A percentile compares a stretch with the other conserved stretches of the same genome.
Conservation (phyloP, 2,113 vertebrate genomes). For the Pygoscelis antarcticus region DNA sequence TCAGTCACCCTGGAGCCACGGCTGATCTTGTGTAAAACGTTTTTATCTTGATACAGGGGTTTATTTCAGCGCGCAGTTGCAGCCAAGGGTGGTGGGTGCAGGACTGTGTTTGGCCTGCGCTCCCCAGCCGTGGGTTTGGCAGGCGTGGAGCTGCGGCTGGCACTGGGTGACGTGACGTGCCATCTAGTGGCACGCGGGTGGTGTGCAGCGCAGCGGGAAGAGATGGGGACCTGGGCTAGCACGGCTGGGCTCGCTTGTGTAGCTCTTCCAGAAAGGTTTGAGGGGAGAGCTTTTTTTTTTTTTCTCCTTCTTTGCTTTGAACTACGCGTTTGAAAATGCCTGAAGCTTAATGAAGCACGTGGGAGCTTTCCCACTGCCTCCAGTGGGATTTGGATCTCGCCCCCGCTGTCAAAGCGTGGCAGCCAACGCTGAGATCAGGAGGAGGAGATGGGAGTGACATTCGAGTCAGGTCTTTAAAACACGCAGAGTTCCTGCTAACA, state of each 20-base stretch:
- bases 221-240: neutral
- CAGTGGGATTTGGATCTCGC: neutral
- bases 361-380: neutral
- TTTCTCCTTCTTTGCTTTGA: neutral
- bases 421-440: neutral
- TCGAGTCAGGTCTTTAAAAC: neutral
- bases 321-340: neutral
- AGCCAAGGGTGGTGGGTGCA: neutral
- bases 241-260: rapidly evolving
- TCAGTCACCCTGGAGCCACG: rapidly evolving
- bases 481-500: neutral
- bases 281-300: neutral
- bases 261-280: neutral
- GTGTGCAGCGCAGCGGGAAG: neutral
- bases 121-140: neutral
- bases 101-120: neutral
- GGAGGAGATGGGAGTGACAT: neutral
- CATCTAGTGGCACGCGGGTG: neutral
- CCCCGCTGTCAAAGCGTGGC: neutral
- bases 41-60: rapidly evolving
- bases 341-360: neutral
- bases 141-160: rapidly evolving
- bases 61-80: rapidly evolving
- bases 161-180: neutral
- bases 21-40: neutral